Base-by-base conservation (phyloP, 37 sponge, comb jelly and placozoan genomes). In the Spongia lamella region DNA sequence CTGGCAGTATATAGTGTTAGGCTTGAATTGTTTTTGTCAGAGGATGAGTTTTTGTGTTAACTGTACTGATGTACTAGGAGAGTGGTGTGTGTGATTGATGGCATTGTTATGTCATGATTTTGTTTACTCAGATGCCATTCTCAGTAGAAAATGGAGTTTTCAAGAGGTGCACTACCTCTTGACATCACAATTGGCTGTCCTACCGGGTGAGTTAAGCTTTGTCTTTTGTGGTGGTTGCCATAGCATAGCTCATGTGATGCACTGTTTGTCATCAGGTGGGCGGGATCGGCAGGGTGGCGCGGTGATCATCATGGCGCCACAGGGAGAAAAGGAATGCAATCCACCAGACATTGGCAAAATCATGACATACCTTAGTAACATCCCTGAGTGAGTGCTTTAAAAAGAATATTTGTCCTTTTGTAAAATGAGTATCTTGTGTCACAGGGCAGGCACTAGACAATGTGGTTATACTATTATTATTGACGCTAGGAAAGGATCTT, bases 251-350 rank as follows among this genome's bases (percentile, higher is more conserved):
- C 17, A 20, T 52, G 19, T 52, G 19, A 20, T 34, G 36, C 31
- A 3, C 0, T 6, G 31, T 40, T 15, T 26, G 5, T 15, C 21
- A 20, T 21, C 40, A 88, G 89, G 89, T 74, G 89, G 89, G 17
- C 78, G 89, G 13, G 84, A 88, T 61, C 53, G 68, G 35, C 53
- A 66, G 66, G 83, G 84, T 20, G 89, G 75, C 2, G 73, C 79
- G 21, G 68, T 88, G 6, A 72, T 88, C 19, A 72, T 84, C 11
- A 50, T 88, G 31, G 38, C 31, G 0, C 58, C 53, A 32, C 52
- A 53, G 2, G 52, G 17, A 2, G 79, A 82, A 4, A 35, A 78
- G 35, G 79, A 83, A 26, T 32, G 78, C 32, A 52, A 62, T 37
- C 69, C 79, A 9, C 21, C 61, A 47, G 71, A 78, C 16, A 27